Evolutionary conservation across 1,140 invertebrate genomes (phyloP).

Genomic region (Aphidius gifuensis): DNA sequence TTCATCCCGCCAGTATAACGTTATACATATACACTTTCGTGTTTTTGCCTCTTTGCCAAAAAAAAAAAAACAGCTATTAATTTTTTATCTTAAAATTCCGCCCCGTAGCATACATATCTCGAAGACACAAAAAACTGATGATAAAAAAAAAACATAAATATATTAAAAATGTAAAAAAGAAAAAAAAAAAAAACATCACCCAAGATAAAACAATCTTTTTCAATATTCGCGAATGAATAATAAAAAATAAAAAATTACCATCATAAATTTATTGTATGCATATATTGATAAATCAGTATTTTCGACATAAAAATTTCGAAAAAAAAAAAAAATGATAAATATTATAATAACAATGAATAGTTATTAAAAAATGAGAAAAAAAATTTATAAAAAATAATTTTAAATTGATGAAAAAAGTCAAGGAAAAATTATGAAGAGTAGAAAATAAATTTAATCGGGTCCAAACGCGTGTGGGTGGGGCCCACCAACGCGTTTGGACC

Average conservation of each 20-base stretch:
- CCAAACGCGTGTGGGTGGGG: slow-evolving; percentile 1
- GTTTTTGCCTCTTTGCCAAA: slow-evolving; percentile 40
- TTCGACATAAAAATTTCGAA: too few relatives aligned
- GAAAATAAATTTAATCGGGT: neutral
- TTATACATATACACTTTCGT: slow-evolving; percentile 3
- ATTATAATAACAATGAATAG: too few relatives aligned
- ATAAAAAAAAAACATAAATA: slow-evolving; percentile 29
- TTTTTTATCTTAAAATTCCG: slow-evolving; percentile 52
- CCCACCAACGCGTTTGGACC: slow-evolving; percentile 6
- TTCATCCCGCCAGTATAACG: slow-evolving; percentile 52
- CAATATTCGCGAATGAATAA: too few relatives aligned
- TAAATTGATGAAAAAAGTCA: too few relatives aligned
- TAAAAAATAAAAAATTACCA: too few relatives aligned
- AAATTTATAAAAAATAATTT: neutral
- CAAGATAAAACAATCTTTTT: too few relatives aligned
- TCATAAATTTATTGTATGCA: too few relatives aligned
- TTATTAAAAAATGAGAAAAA: neutral
- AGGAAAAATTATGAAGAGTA: too few relatives aligned
- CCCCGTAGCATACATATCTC: slow-evolving; percentile 21
- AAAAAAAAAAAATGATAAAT: too few relatives aligned
- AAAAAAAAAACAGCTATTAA: slow-evolving; percentile 54
- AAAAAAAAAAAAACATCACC: too few relatives aligned
- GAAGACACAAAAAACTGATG: slow-evolving; percentile 21
- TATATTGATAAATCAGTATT: too few relatives aligned
- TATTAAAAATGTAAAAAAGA: slow-evolving; percentile 40